Percentiles rank a stretch among this genome's conserved stretches.
phyloP scores from a whole-genome alignment of 2,797 vertebrate species.

The Rhynchotus rufescens region DNA sequence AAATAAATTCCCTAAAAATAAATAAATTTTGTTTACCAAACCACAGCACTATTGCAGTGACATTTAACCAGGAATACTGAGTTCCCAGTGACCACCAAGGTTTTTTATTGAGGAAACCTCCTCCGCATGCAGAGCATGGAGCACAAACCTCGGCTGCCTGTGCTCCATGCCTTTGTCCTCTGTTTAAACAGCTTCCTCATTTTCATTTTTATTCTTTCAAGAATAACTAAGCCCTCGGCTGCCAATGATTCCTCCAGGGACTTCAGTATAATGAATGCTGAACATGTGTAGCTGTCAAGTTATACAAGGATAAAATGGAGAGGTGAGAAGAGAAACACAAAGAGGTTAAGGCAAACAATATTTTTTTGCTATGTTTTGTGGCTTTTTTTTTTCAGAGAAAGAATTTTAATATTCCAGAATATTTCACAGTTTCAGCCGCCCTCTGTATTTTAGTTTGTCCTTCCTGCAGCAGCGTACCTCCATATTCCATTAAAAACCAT shows the following conservation, averaged over 20 bases:
- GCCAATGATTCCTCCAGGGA: constrained; percentile 46
- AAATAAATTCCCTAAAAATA: not conserved
- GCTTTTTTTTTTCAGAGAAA: not conserved
- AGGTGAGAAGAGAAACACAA: constrained; percentile 45
- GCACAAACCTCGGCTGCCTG: not conserved
- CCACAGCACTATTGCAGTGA: not conserved
- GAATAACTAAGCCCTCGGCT: constrained; percentile 39
- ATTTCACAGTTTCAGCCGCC: not conserved
- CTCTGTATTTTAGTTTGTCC: not conserved
- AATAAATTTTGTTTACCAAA: not conserved
- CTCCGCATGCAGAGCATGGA: not conserved
- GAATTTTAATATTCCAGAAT: not conserved
- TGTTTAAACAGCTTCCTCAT: not conserved
- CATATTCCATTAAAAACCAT: not conserved
- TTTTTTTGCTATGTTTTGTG: not conserved
- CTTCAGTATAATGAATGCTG: constrained; percentile 50
- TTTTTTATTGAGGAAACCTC: not conserved
- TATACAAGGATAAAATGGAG: constrained; percentile 23
- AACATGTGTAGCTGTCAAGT: constrained; percentile 66
- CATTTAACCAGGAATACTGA: not conserved
- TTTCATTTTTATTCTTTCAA: constrained; percentile 52
- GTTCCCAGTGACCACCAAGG: not conserved
- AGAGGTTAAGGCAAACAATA: constrained; percentile 51
- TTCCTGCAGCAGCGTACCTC: not conserved
- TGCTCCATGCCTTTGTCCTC: not conserved